Base-by-base conservation (phyloP, 2,888 invertebrate genomes). In the Lamellibrachia satsuma region DNA sequence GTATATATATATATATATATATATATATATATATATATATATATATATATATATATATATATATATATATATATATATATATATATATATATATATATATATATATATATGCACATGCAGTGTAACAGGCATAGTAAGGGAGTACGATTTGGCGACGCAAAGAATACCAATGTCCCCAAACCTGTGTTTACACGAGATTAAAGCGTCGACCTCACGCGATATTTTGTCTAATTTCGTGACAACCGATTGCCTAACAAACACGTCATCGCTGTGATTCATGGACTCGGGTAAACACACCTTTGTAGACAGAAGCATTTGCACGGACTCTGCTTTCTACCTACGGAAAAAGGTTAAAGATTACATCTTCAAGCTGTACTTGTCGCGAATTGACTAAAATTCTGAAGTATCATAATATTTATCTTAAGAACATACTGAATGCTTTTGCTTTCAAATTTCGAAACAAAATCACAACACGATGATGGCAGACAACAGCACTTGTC, bases 11-110 rank as follows among this genome's bases (percentile, higher is more conserved):
- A 90, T 90, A 90, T 90, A 90, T 90, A 90, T 90, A 90, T 90
- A 90, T 90, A 90, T 90, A 90, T 6, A 90, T 90, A 90, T 90
- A 90, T 90, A 90, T 90, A 90, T 90, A 91, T 91, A 27, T 91
- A 52, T 91, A 52, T 39, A 52, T 91, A 11, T 9, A 52, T 90
- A 52, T 15, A 90, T 52, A 90, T 90, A 52, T 15, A 52, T 6
- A 90, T 90, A 51, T 51, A 51, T 90, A 52, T 91, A 91, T 52
- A 52, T 90, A 52, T 91, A 52, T n/a, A 22, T n/a, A 52, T 91
- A 52, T n/a, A 52, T 91, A 52, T n/a, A 4, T 52, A 27, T 52
- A 27, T 91, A 27, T 91, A 91, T 4, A 52, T 90, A 52, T 91
- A 91, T 52, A 52, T 90, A 52, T 91, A 52, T 27, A n/a, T 27